Conservation (phyloP, 2,888 invertebrate genomes). For the Dyspetes luteomarginatus region DNA sequence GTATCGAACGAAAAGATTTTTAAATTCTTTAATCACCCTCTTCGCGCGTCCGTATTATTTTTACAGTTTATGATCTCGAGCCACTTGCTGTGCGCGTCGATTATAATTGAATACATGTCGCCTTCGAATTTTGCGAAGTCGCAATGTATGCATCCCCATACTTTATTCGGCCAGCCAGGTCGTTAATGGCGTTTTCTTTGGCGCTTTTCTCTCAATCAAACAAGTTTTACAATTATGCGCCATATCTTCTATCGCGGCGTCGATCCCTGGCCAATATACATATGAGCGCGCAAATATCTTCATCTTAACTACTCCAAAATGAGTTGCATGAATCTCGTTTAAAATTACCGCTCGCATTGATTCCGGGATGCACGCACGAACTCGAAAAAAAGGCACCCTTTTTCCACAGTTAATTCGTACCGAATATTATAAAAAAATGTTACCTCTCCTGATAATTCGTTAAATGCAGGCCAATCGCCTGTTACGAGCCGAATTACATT, state of each 20-base stretch:
- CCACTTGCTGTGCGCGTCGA: constrained; percentile 43
- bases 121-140: constrained; percentile 22
- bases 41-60: background rate
- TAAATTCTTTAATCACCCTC: constrained; percentile 5
- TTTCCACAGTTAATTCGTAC: background rate
- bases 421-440: constrained; percentile 64
- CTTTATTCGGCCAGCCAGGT: constrained; percentile 32
- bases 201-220: constrained; percentile 12
- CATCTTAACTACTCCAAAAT: constrained; percentile 49
- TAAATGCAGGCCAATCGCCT: constrained; percentile 27
- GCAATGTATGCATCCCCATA: constrained; percentile 25
- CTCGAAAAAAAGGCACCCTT: background rate
- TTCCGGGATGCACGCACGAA: constrained; percentile 28
- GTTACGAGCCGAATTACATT: constrained; percentile 16
- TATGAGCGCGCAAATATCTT: constrained; percentile 41
- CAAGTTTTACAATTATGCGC: constrained; percentile 3
- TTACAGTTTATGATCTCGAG: background rate
- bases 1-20: constrained; percentile 33
- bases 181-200: constrained; percentile 13
- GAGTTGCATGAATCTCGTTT: constrained; percentile 37
- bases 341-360: background rate
- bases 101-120: constrained; percentile 20
- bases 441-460: constrained; percentile 54
- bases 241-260: constrained; percentile 14
- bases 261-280: constrained; percentile 42